Percentiles rank a stretch among this genome's conserved stretches.
These are phyloP conservation scores for Erebia aethiops DNA, from an alignment of 2,888 invertebrate species.

Conservation along the genomic window DNA sequence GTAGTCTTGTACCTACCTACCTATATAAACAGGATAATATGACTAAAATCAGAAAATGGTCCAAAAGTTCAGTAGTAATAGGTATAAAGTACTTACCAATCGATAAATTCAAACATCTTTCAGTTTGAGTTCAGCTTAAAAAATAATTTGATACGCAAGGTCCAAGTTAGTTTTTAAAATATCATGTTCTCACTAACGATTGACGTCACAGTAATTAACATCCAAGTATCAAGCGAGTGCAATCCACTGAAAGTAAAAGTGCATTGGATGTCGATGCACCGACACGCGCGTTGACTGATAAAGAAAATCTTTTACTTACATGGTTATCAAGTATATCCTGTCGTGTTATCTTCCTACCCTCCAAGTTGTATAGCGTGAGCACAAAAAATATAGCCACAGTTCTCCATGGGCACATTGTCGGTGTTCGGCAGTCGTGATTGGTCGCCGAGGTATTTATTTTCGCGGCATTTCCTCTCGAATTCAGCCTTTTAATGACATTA, in stretches of 20 bases:
- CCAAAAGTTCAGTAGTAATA: no score
- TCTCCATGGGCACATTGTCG: slow-evolving; percentile 80
- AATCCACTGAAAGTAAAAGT: slow-evolving; percentile 76
- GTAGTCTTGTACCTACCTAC: no score
- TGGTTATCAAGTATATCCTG: slow-evolving; percentile 62
- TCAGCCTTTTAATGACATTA: slow-evolving; percentile 71
- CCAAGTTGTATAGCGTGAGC: slow-evolving; percentile 53
- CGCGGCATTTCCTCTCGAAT: slow-evolving; percentile 75
- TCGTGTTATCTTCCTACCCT: slow-evolving; percentile 61
- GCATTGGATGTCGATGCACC: slow-evolving; percentile 66
- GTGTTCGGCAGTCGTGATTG: slow-evolving; percentile 51
- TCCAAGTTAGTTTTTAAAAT: background rate
- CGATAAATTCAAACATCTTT: no score
- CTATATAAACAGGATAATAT: no score
- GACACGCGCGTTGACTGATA: slow-evolving; percentile 52
- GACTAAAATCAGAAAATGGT: no score
- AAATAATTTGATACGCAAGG: no score
- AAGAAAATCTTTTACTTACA: slow-evolving; percentile 58
- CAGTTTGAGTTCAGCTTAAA: no score
- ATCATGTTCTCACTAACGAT: slow-evolving; percentile 22
- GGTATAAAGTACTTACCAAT: no score
- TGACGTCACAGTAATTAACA: slow-evolving; percentile 34
- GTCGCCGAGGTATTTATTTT: slow-evolving; percentile 68
- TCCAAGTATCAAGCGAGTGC: slow-evolving; percentile 46
- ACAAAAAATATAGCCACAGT: slow-evolving; percentile 70